A percentile compares a stretch with the other conserved stretches of the same genome.
Conservation (phyloP, 1,140 invertebrate genomes). For the Ericerus pela region DNA sequence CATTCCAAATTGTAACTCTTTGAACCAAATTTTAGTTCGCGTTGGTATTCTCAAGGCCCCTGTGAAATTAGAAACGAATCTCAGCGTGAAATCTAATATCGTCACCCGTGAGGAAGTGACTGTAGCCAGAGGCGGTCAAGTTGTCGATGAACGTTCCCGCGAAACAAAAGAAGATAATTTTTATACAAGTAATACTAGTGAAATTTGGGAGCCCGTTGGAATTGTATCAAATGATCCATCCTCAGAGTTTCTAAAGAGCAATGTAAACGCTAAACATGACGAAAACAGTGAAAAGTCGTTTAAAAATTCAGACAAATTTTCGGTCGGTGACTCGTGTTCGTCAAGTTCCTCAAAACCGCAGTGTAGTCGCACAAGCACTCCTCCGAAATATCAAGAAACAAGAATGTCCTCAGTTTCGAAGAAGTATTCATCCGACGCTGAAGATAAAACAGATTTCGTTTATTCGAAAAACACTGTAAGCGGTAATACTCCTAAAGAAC, state of each 20-base stretch:
- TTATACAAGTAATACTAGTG: slow-evolving; percentile 49
- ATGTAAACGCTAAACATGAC: background rate
- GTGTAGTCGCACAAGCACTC: background rate
- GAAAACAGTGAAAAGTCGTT: background rate
- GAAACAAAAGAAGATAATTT: slow-evolving; percentile 59
- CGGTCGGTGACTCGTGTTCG: background rate
- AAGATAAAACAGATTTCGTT: slow-evolving; percentile 2
- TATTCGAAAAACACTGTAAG: background rate
- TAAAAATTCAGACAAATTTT: background rate
- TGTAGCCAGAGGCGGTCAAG: slow-evolving; percentile 47
- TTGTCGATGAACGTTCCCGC: slow-evolving; percentile 52
- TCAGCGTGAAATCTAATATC: slow-evolving; percentile 55
- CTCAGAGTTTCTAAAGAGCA: background rate
- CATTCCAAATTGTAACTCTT: slow-evolving; percentile 51
- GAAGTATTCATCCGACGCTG: background rate
- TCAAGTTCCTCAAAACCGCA: background rate
- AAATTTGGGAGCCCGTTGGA: slow-evolving; percentile 45
- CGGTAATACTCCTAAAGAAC: background rate
- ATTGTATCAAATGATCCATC: background rate
- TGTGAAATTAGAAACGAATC: slow-evolving; percentile 52
- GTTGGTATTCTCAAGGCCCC: slow-evolving; percentile 41
- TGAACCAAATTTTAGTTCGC: slow-evolving; percentile 49
- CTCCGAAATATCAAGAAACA: slow-evolving; percentile 1
- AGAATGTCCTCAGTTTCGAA: slow-evolving; percentile 1
- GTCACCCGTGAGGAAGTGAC: slow-evolving; percentile 58